Evolutionary conservation across 2,113 vertebrate species (phyloP), one percentile per base, ranked within the genome.

Genomic region (Vulpes ferrilata): DNA sequence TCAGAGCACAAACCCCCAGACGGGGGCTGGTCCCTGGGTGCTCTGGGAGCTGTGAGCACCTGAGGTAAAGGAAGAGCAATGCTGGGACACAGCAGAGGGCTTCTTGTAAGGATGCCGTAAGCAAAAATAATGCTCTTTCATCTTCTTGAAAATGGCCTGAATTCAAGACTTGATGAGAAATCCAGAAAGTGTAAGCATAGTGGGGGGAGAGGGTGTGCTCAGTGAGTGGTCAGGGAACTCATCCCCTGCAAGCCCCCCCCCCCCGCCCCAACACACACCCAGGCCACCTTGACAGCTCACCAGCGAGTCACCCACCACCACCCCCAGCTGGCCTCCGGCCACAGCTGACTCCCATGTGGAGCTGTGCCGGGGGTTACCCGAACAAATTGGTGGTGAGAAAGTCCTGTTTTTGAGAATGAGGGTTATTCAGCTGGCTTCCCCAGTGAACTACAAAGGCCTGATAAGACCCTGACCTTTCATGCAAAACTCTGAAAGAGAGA

Each of bases 131-230:
- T 3, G 11, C n/a, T 86, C 15, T 74, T 30, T 35, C 55, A 64
- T 90, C 38, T 74, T 53, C 65, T 74, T 79, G 51, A 76, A 59
- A 93, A 95, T 30, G 32, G 71, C 35, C 2, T 83, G 55, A 82
- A 94, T 57, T 85, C 55, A 82, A 88, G 88, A n/a, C n/a, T 71
- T n/a, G 65, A 71, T 84, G 38, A 83, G 79, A 74, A 86, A 86
- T 73, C 55, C 65, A 95, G 67, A 94, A 93, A 81, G 69, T 2
- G 0, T 19, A 20, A 2, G 0, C 23, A 1, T 0, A 25, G 51
- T 1, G 0, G 7, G 62, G 8, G 25, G 67, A 17, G 8, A 17
- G 8, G 9, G 67, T 32, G 20, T 20, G 35, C 35, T 20, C 9
- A 1, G 53, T 48, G 76, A 81, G 5, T 1, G 25, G 23, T 27